These are phyloP conservation scores for Tuberolachnus salignus DNA, from an alignment of 2,888 invertebrate species.

Conservation along the genomic window DNA sequence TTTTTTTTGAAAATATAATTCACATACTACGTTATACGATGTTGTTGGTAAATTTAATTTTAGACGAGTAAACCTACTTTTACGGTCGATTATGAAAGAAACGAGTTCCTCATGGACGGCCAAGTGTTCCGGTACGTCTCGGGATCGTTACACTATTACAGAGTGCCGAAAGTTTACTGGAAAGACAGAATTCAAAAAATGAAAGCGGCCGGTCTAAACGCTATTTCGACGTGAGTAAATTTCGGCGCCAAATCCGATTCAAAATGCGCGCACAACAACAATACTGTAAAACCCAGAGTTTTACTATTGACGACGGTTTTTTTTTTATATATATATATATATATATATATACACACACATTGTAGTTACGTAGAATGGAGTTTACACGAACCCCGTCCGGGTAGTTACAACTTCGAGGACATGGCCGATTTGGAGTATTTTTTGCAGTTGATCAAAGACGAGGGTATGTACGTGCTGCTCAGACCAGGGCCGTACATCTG, in stretches of 20 bases:
- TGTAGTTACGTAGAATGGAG: constrained; percentile 87
- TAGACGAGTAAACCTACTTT: constrained; percentile 61
- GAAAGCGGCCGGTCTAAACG: constrained; percentile 85
- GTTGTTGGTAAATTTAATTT: constrained; percentile 5
- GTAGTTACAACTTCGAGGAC: constrained; percentile 72
- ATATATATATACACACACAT: background rate
- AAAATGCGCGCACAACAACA: no score
- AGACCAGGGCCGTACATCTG: constrained; percentile 91
- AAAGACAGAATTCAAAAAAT: constrained; percentile 76
- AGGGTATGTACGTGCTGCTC: constrained; percentile 79
- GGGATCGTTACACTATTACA: constrained; percentile 86
- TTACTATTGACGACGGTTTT: no score
- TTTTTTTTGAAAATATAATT: no score
- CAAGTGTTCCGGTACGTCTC: constrained; percentile 74
- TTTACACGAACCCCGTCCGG: constrained; percentile 79
- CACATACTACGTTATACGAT: background rate
- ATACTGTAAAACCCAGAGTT: no score
- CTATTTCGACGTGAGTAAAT: constrained; percentile 76
- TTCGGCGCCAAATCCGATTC: background rate
- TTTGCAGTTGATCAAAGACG: constrained; percentile 74
- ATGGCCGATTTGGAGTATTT: constrained; percentile 71
- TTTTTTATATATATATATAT: no score
- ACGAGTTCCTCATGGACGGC: constrained; percentile 76
- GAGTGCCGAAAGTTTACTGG: constrained; percentile 81
- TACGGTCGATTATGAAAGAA: constrained; percentile 67